Conservation (phyloP, 2,113 vertebrate genomes). For the Psilopogon haemacephalus region DNA sequence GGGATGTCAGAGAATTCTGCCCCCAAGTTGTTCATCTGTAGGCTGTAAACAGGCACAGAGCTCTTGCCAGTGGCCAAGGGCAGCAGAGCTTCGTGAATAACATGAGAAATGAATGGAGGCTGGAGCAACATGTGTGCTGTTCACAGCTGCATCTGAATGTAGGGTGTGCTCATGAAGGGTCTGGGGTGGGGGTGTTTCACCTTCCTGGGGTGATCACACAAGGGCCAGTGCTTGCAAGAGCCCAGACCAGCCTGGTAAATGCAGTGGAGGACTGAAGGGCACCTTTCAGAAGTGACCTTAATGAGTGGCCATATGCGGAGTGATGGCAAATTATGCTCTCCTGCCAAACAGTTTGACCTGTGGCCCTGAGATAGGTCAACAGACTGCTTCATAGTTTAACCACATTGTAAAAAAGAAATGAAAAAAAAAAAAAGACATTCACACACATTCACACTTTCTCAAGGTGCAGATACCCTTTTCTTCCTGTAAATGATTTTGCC, state of each 20-base stretch:
- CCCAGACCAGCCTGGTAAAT: not conserved
- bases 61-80: not conserved
- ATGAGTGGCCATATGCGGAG: not conserved
- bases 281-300: not conserved
- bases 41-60: not conserved
- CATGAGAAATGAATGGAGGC: not conserved
- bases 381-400: not conserved
- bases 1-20: not conserved
- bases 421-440: not conserved
- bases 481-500: not conserved
- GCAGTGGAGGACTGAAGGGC: not conserved
- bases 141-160: not conserved
- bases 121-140: not conserved
- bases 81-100: not conserved
- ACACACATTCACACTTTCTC: not conserved
- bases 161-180: not conserved
- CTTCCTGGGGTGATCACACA: not conserved
- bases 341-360: constrained; percentile 5
- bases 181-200: not conserved
- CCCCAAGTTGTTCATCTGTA: not conserved
- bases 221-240: not conserved
- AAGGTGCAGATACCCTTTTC: not conserved
- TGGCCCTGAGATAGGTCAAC: not conserved
- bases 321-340: not conserved
- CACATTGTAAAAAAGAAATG: not conserved